Base-by-base conservation (phyloP, 2,888 invertebrate species). In the Scaptomyza cyrtandrae region DNA sequence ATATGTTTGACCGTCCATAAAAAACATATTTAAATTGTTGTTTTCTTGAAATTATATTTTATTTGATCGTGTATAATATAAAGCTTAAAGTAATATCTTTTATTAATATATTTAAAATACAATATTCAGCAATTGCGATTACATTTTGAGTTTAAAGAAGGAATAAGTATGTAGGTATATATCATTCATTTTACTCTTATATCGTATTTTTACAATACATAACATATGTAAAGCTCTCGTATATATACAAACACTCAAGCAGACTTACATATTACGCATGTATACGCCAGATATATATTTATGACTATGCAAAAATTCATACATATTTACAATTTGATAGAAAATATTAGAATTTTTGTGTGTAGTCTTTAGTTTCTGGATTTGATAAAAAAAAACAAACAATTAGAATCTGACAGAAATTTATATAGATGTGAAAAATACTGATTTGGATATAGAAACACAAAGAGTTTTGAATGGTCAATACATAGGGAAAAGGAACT, bases 331-430 rank as follows among this genome's bases (percentile, higher is more conserved):
- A 86, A 65, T 67, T 78, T 44, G 11, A 66, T 52, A 80, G 84
- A 84, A 86, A 83, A 83, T 84, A 86, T 83, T 78, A 69, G 78
- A 84, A 86, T 80, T 86, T 86, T 69, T 74, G 69, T 62, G 39
- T 60, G 65, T 76, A 76, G 71, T 77, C 82, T 68, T 79, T 31
- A 66, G 46, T 66, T 63, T 49, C 16, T 52, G 73, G 31, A 54
- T 66, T 49, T 52, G 31, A 37, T 58, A 27, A 27, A 58, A 53
- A 33, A 50, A 41, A 14, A n/a, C n/a, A 33, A 27, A 43, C 14
- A 54, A 29, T 58, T 24, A 24, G 24, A 24, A 24, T 24, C 24
- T 39, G 37, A 37, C 31, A 63, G 62, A 74, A 31, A 49, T 19
- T 4, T 10, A 46, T 24, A 19, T 35, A 57, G 48, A 44, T 53